phyloP scores from a whole-genome alignment of 2,888 invertebrate species.

The Metallyticus violacea region DNA sequence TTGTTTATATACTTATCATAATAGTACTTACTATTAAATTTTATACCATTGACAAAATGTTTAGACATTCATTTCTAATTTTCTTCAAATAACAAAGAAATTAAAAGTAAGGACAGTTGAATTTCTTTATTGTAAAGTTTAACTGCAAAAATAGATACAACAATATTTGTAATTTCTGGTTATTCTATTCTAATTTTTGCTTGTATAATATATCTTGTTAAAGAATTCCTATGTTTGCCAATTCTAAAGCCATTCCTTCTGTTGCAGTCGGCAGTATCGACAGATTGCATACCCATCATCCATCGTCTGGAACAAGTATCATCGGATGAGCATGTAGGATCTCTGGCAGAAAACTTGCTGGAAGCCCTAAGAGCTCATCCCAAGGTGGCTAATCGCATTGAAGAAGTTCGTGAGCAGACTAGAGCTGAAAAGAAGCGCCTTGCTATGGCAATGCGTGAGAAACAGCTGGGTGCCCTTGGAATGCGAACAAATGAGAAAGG shows the following conservation, averaged over 20 bases:
- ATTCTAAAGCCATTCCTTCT: slow-evolving; percentile 30
- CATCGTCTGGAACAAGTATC: slow-evolving; percentile 96
- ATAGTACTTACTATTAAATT: no score
- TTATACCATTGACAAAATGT: no score
- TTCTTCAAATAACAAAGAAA: no score
- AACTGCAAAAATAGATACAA: no score
- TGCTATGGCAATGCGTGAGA: slow-evolving; percentile 97
- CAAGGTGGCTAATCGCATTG: slow-evolving; percentile 79
- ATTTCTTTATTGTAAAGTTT: no score
- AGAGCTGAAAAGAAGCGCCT: slow-evolving; percentile 94
- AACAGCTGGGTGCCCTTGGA: slow-evolving; percentile 87
- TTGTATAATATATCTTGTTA: no score
- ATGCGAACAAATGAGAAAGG: slow-evolving; percentile 97
- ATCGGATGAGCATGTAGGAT: slow-evolving; percentile 95
- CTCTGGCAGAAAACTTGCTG: slow-evolving; percentile 92
- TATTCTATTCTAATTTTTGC: no score
- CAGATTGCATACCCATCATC: slow-evolving; percentile 89
- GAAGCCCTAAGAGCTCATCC: slow-evolving; percentile 78
- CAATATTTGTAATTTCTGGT: no score
- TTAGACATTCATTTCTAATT: no score
- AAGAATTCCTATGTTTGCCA: no score
- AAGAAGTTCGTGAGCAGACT: slow-evolving; percentile 90
- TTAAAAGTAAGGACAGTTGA: no score
- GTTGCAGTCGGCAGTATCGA: slow-evolving; percentile 72
- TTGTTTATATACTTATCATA: no score